Conservation (phyloP, 2,888 invertebrate species). For the Anagyrus pseudococci region DNA sequence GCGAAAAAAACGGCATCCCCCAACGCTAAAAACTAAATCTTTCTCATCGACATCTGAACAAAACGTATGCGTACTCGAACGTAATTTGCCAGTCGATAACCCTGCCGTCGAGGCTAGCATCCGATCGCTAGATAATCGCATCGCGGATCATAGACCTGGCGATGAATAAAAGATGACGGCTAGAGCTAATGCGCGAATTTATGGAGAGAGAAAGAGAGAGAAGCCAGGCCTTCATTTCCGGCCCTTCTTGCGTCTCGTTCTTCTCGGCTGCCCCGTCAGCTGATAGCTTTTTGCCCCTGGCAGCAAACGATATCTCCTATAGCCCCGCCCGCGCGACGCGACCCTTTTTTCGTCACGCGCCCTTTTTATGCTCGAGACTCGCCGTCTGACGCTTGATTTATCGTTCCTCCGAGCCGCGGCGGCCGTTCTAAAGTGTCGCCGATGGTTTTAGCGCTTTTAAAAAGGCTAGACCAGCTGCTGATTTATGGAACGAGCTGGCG, state of each 20-base stretch:
- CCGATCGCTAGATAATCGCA: too few relatives aligned
- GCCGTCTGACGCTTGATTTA: constrained; percentile 3
- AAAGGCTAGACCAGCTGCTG: neutral
- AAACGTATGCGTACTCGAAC: too few relatives aligned
- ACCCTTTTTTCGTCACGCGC: neutral
- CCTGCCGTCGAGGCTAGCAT: too few relatives aligned
- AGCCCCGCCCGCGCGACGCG: too few relatives aligned
- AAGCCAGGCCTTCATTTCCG: too few relatives aligned
- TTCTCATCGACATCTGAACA: too few relatives aligned
- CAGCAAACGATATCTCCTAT: neutral
- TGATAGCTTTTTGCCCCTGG: neutral
- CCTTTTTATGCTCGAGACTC: neutral
- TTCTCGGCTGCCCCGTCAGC: constrained; percentile 5
- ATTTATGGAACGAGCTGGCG: too few relatives aligned
- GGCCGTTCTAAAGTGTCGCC: constrained; percentile 11
- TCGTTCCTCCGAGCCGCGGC: neutral
- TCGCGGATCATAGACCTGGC: constrained; percentile 6
- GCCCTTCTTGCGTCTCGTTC: too few relatives aligned
- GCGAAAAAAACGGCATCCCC: too few relatives aligned
- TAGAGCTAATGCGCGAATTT: constrained; percentile 18
- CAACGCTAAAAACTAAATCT: too few relatives aligned
- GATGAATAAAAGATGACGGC: constrained; percentile 18
- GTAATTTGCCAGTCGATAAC: too few relatives aligned
- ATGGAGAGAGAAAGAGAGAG: neutral
- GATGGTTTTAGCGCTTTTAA: constrained; percentile 26